Conservation (phyloP, 2,113 vertebrate genomes). For the Perca flavescens region DNA sequence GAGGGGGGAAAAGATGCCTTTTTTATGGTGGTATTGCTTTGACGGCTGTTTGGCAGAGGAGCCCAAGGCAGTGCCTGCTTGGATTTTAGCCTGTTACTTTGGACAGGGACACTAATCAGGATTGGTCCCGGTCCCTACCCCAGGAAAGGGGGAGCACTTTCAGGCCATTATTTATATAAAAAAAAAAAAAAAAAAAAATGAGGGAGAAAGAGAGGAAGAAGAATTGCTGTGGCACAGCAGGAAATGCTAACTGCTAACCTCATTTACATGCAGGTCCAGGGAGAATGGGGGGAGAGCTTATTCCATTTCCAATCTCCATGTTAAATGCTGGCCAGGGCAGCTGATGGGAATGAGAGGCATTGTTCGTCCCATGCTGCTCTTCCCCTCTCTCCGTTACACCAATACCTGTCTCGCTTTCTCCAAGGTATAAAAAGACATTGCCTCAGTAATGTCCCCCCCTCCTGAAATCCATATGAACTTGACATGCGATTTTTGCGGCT, state of each 20-base stretch:
- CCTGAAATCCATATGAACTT: slow-evolving; percentile 58
- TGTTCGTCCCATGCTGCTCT: slow-evolving; percentile 76
- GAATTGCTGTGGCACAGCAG: slow-evolving; percentile 81
- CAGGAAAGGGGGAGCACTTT: slow-evolving; percentile 73
- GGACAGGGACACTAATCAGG: slow-evolving; percentile 84
- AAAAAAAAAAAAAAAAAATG: slow-evolving; percentile 44
- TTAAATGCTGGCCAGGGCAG: slow-evolving; percentile 85
- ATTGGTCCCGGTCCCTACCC: slow-evolving; percentile 80
- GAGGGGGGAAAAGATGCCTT: slow-evolving; percentile 41
- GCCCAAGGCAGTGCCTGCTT: slow-evolving; percentile 78
- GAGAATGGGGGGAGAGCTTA: slow-evolving; percentile 76
- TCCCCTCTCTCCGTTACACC: slow-evolving; percentile 60
- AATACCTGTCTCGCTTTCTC: slow-evolving; percentile 76
- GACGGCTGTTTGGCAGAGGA: slow-evolving; percentile 81
- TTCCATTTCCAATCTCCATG: slow-evolving; percentile 87
- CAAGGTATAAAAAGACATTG: slow-evolving; percentile 56
- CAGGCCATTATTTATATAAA: slow-evolving; percentile 71
- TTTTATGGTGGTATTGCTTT: slow-evolving; percentile 75
- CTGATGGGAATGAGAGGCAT: slow-evolving; percentile 81
- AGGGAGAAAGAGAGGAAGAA: slow-evolving; percentile 63
- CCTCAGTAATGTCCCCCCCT: slow-evolving; percentile 43
- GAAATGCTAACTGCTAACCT: slow-evolving; percentile 84
- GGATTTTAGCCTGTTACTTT: slow-evolving; percentile 84
- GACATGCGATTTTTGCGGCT: slow-evolving; percentile 49
- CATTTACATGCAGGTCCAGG: slow-evolving; percentile 87